Evolutionary conservation across 2,113 vertebrate genomes (phyloP), one percentile per base, ranked within the genome.

Genomic region (Ranitomeya variabilis): DNA sequence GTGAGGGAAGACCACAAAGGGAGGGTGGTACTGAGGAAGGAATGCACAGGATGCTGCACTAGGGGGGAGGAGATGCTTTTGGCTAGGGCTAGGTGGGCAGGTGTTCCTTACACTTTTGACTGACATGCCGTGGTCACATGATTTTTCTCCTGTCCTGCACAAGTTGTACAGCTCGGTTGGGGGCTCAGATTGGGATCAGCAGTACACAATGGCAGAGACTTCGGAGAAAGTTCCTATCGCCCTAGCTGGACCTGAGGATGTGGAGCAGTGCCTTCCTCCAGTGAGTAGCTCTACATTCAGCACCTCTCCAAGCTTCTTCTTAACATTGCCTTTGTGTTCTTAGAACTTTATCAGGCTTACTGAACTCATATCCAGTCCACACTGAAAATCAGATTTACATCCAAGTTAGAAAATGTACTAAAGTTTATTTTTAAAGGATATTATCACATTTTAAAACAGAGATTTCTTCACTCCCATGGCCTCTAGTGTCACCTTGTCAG

Each of bases 221-320:
- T 93, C 92, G 71, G 96, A 96, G 90, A 96, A 97, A 93, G 92
- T 93, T 87, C 95, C 94, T 85, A 94, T 95, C 89, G 92, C 93
- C 83, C 90, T 92, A 85, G 93, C 86, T 80, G 96, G 95, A 88
- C 95, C 95, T 59, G 94, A 94, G 3, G 95, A 95, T 89, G 90
- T 94, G 81, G 95, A 97, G 90, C 94, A 91, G 86, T 92, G 93
- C 45, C 91, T 93, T 54, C 94, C 96, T 55, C 95, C 93, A 85
- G 97, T 98, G 96, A 96, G 97, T 95, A 88, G n/a, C 4, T 7
- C 55, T 23, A 3, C 8, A 64, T 45, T 15, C 71, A 51, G 31
- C 37, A 52, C 13, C 19, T 37, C 11, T 74, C 14, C 67, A 66
- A 59, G 74, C 83, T 74, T 59, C 6, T 57, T 6, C 16, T 7